Evolutionary conservation across 2,113 vertebrate species (phyloP).

Genomic region (Ammodytes marinus): DNA sequence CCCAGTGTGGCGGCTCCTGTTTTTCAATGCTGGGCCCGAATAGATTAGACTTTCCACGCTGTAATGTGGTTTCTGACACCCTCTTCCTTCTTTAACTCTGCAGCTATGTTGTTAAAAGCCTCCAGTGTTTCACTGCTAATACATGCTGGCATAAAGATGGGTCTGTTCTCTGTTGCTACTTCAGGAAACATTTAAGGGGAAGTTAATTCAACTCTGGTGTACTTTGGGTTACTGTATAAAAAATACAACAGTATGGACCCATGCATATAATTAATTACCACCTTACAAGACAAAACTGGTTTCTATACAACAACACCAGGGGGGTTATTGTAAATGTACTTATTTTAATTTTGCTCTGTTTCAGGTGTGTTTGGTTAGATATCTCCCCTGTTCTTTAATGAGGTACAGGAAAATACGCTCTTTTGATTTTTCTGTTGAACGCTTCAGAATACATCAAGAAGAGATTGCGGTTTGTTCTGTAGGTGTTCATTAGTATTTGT

Average conservation of each 20-base stretch:
- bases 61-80: slow-evolving; percentile 71
- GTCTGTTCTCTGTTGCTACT: slow-evolving; percentile 1
- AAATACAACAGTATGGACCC: not conserved
- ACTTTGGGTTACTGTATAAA: not conserved
- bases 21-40: slow-evolving; percentile 56
- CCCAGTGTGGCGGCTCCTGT: slow-evolving; percentile 52
- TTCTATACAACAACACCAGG: not conserved
- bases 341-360: not conserved
- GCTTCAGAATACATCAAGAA: slow-evolving; percentile 32
- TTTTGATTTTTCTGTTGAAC: slow-evolving; percentile 31
- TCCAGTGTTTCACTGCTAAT: slow-evolving; percentile 34
- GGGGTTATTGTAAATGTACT: not conserved
- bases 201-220: not conserved
- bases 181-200: not conserved
- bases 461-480: slow-evolving; percentile 14
- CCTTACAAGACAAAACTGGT: not conserved
- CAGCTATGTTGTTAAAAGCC: slow-evolving; percentile 32
- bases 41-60: slow-evolving; percentile 65
- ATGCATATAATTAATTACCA: not conserved
- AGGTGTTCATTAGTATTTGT: slow-evolving; percentile 43
- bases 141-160: slow-evolving; percentile 5
- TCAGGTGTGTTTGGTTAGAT: not conserved
- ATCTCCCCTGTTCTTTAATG: slow-evolving; percentile 20
- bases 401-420: slow-evolving; percentile 9
- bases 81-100: slow-evolving; percentile 22